These are phyloP conservation scores for Liposcelis brunnea DNA, from an alignment of 2,888 invertebrate genomes.

Conservation along the genomic window DNA sequence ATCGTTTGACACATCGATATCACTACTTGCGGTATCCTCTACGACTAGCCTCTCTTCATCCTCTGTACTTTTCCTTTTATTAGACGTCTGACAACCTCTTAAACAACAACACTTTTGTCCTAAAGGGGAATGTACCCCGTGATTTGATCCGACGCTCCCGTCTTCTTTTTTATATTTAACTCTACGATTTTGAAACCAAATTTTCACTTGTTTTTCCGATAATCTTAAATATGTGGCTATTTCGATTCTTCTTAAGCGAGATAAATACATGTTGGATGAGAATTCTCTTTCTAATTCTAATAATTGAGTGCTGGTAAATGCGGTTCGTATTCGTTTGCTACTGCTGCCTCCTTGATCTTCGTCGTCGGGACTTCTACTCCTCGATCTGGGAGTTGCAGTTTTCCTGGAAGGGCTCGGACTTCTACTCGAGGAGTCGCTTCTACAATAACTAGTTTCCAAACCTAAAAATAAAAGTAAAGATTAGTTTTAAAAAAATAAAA, in stretches of 20 bases:
- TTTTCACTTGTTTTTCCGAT: slow-evolving; percentile 82
- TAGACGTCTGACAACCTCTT: slow-evolving; percentile 24
- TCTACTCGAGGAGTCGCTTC: not conserved
- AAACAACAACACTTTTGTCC: slow-evolving; percentile 33
- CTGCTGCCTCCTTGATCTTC: slow-evolving; percentile 31
- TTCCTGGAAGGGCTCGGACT: not conserved
- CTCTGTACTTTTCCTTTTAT: too few relatives aligned
- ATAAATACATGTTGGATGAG: slow-evolving; percentile 76
- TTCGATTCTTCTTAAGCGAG: slow-evolving; percentile 74
- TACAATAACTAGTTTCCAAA: too few relatives aligned
- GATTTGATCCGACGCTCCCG: slow-evolving; percentile 14
- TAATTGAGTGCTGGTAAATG: slow-evolving; percentile 80
- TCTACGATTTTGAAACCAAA: slow-evolving; percentile 87
- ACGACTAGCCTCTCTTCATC: not conserved
- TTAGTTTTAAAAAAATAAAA: too few relatives aligned
- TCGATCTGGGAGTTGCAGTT: slow-evolving; percentile 31
- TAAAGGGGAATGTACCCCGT: too few relatives aligned
- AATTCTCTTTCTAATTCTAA: slow-evolving; percentile 71
- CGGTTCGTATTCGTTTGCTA: slow-evolving; percentile 79
- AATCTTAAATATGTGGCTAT: slow-evolving; percentile 76
- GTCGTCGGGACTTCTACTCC: slow-evolving; percentile 16
- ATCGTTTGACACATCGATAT: not conserved
- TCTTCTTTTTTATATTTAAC: slow-evolving; percentile 89
- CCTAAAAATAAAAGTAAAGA: too few relatives aligned
- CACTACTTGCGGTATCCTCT: slow-evolving; percentile 12